Evolutionary conservation across 1,140 invertebrate species (phyloP).

Genomic region (Cydia fagiglandana): DNA sequence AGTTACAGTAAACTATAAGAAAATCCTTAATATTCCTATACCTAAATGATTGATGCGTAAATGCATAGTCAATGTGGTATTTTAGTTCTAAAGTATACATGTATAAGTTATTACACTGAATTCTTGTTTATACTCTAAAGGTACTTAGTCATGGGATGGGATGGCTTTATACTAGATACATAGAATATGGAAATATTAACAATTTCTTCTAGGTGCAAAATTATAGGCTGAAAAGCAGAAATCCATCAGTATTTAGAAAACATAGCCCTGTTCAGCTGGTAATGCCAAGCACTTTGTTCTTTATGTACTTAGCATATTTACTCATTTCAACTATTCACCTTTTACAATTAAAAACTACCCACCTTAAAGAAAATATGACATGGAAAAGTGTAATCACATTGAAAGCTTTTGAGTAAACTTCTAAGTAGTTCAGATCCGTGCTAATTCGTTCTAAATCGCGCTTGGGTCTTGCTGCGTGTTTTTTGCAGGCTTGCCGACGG

Average conservation of each 20-base stretch:
- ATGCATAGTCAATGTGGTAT: background rate
- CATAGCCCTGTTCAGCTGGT: too few relatives aligned
- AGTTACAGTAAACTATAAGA: background rate
- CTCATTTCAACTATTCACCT: background rate
- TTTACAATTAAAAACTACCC: background rate
- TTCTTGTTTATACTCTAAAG: background rate
- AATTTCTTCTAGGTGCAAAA: background rate
- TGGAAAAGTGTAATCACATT: background rate
- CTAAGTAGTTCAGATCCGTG: too few relatives aligned
- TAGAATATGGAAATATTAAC: too few relatives aligned
- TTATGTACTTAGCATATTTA: background rate
- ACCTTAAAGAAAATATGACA: background rate
- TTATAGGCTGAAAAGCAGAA: background rate
- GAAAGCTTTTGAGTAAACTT: background rate
- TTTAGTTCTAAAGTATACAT: background rate
- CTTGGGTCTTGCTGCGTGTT: constrained; percentile 24
- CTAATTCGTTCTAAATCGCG: constrained; percentile 15
- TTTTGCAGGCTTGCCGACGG: background rate
- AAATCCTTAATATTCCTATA: background rate
- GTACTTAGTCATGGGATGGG: too few relatives aligned
- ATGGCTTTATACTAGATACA: too few relatives aligned
- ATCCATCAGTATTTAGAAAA: background rate
- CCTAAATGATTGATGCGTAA: background rate
- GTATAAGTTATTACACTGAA: background rate
- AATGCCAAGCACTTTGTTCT: too few relatives aligned